Evolutionary conservation across 2,797 vertebrate genomes (phyloP), one percentile per base, ranked within the genome.

Genomic region (Pachyuromys duprasi): DNA sequence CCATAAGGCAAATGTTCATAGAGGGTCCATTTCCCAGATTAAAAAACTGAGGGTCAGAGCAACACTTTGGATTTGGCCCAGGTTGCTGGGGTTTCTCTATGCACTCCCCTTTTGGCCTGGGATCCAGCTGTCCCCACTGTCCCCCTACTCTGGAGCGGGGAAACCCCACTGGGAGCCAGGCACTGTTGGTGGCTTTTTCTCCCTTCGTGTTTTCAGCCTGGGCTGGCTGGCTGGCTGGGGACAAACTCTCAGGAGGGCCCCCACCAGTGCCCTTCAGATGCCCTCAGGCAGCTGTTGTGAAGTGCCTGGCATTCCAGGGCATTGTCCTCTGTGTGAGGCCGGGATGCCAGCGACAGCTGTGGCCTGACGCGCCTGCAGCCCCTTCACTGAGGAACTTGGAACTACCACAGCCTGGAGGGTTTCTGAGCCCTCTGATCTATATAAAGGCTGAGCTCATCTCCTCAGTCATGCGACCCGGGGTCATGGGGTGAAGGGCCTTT

Each of bases 321-420:
- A 96, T 96, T 97, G 95, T 97, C 96, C 96, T 98, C 96, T 96
- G 91, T 79, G 90, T 67, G 93, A 82, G 95, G 69, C 95, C 94
- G 45, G 81, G 92, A 98, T 96, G 92, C 69, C 96, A 98, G 98
- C 97, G 96, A 97, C 98, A 98, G 96, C 98, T 98, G 98, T 97
- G 96, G 96, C 93, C 96, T 80, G 0, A 31, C 62, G 24, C 65
- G 86, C 62, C 95, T 89, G n/a, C 42, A 80, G 89, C 72, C 95
- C 62, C 89, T 82, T 74, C 5, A 39, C 86, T 75, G 91, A 97
- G 95, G 95, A 95, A 97, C 84, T 3, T 88, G 94, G 93, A 89
- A 89, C 94, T 87, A 88, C 94, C 92, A 95, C 82, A 93, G 87
- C 74, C 26, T 9, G 39, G 89, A 65, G 81, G 91, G 96, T 92